Evolutionary conservation across 1,140 invertebrate genomes (phyloP), one percentile per base, ranked within the genome.

Genomic region (Drosophila jambulina): DNA sequence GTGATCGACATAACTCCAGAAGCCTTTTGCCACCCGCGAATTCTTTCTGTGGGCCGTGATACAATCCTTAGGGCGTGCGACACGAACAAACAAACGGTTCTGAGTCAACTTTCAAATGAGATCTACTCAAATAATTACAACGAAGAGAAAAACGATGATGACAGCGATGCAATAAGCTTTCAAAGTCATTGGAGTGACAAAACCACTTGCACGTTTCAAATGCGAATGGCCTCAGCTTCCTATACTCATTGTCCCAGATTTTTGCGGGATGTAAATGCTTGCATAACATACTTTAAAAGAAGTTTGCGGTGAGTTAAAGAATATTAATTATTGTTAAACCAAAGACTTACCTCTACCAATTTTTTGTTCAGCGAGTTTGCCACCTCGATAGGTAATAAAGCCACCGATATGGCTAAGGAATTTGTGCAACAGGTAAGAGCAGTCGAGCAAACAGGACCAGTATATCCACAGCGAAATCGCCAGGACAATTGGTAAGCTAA

Each of bases 321-420:
- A 8, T 15, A 13, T 12, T 7, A 3, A 7, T 15, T 4, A 10
- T 19, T 36, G 1, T 5, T 15, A 4, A 7, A 19, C 3, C 1
- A 32, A 23, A 13, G 21, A 1, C 4, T 34, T 25, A 56, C 1
- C 25, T n/a, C 9, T 2, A 38, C 13, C 0, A 12, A 0, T 12
- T 46, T 40, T 17, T 8, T 96, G 82, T 93, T 95, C 69, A 94
- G 96, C 32, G 96, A 97, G 80, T 94, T 98, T 56, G 96, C 96
- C 6, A 94, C 95, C 40, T 97, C 97, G 23, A 97, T 99, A 71
- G 96, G 96, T 81, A 95, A 96, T 56, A 98, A 98, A 43, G 98
- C 98, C 15, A 97, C 97, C 1, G 98, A 99, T 93, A 97, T 99
- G 95, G 98, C 98, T 15, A 96, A 97, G 58, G 98, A 97, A 27